A percentile compares a stretch with the other conserved stretches of the same genome.
These are phyloP conservation scores for Blastobasis lacticolella DNA, from an alignment of 2,888 invertebrate species.

Conservation along the genomic window DNA sequence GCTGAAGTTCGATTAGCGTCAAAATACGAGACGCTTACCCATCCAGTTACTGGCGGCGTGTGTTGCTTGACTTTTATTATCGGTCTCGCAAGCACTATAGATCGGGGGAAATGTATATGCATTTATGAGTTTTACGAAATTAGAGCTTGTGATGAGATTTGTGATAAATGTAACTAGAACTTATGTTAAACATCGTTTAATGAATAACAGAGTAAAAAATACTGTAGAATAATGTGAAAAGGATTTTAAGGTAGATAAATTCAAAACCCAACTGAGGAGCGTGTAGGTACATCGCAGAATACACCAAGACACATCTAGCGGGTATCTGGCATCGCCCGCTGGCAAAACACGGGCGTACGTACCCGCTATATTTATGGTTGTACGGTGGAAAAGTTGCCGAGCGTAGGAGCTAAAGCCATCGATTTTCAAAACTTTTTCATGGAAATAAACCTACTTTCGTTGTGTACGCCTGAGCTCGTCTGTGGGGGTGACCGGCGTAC, in stretches of 20 bases:
- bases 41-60: no score
- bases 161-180: no score
- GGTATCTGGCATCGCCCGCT: slow-evolving; percentile 32
- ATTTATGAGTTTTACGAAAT: no score
- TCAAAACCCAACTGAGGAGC: slow-evolving; percentile 7
- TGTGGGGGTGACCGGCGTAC: slow-evolving; percentile 46
- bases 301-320: slow-evolving; percentile 39
- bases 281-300: slow-evolving; percentile 37
- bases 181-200: no score
- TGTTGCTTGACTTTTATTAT: no score
- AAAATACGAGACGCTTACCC: no score
- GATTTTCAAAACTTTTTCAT: slow-evolving; percentile 76
- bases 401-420: slow-evolving; percentile 73
- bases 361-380: slow-evolving; percentile 65
- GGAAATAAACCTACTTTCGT: slow-evolving; percentile 74
- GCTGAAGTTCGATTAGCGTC: no score
- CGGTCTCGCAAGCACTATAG: no score
- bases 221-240: no score
- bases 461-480: slow-evolving; percentile 42
- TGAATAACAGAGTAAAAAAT: no score
- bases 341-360: slow-evolving; percentile 57
- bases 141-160: no score
- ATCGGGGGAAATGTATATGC: no score
- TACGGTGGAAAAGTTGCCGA: slow-evolving; percentile 69
- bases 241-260: not conserved